Evolutionary conservation across 2,888 invertebrate genomes (phyloP), one percentile per base, ranked within the genome.

Genomic region (Germaria angustata): DNA sequence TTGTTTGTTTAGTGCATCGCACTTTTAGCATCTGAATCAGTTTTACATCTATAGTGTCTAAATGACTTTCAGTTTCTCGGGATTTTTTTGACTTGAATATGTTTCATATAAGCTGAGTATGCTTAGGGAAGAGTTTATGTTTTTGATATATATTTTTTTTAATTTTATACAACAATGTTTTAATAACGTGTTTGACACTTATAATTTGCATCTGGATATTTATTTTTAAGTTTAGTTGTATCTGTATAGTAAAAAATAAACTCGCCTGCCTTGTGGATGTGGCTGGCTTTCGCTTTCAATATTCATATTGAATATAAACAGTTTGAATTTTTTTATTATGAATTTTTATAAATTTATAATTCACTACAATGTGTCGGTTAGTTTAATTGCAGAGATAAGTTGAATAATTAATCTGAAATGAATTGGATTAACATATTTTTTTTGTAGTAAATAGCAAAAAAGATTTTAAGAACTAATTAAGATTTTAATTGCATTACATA

Each of bases 271-370:
- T 90, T 90, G 90, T 87, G 89, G 85, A 88, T 86, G 85, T 87
- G 87, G 87, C 87, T 88, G 87, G 88, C 87, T 89, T 89, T 89
- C 89, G 89, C 89, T 89, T 89, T 89, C 88, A 88, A 86, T 88
- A 87, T 86, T 85, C 84, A 84, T 84, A 79, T 80, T 83, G 75
- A 82, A 71, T 76, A 71, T 65, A 61, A 59, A 69, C n/a, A 39
- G 46, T 59, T 66, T 66, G 7, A 32, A 13, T 39, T 65, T 41
- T 66, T 72, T 41, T 75, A n/a, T 65, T 57, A 65, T 72, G 17
- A 15, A 65, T 72, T 51, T 59, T 65, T 66, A n/a, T n/a, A n/a
- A 11, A 41, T 66, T 53, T 49, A 11, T 4, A 39, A 7, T 46
- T 71, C 75, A 17, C 69, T 75, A 75, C 39, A 46, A 28, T 8